A percentile compares a stretch with the other conserved stretches of the same genome.
phyloP scores from a whole-genome alignment of 2,113 vertebrate genomes.

The Pavo muticus region DNA sequence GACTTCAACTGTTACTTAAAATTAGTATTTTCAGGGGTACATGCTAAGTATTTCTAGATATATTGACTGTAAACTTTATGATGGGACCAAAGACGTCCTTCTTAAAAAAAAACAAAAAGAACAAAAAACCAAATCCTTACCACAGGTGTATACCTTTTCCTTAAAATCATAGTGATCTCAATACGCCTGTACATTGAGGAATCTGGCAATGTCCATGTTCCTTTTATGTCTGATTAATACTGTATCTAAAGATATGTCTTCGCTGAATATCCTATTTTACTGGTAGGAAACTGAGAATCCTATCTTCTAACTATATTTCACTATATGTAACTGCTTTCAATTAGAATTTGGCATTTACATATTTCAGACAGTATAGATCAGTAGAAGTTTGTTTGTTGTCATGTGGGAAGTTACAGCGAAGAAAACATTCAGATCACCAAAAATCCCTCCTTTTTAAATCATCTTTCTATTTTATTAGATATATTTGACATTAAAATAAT shows the following conservation, averaged over 20 bases:
- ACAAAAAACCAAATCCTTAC: too few relatives aligned
- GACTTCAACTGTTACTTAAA: neutral
- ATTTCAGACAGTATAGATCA: neutral
- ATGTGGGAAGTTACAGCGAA: neutral
- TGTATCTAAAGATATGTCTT: neutral
- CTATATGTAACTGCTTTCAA: neutral
- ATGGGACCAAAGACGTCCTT: neutral
- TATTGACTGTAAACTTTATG: neutral
- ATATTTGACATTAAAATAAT: slow-evolving; percentile 3
- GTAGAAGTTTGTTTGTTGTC: neutral
- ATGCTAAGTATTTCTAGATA: neutral
- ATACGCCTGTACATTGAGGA: neutral
- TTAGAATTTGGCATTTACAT: neutral
- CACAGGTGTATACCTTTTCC: neutral
- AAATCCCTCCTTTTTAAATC: neutral
- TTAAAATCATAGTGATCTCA: neutral
- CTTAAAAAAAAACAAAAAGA: too few relatives aligned
- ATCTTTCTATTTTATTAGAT: neutral
- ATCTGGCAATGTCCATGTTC: neutral
- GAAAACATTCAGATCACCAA: neutral
- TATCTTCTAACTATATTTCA: neutral
- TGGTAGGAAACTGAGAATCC: neutral
- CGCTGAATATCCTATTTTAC: neutral
- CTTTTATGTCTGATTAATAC: neutral
- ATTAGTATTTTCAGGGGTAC: neutral